Evolutionary conservation across 2,797 vertebrate species (phyloP).

Genomic region (Pogonophryne albipinna): DNA sequence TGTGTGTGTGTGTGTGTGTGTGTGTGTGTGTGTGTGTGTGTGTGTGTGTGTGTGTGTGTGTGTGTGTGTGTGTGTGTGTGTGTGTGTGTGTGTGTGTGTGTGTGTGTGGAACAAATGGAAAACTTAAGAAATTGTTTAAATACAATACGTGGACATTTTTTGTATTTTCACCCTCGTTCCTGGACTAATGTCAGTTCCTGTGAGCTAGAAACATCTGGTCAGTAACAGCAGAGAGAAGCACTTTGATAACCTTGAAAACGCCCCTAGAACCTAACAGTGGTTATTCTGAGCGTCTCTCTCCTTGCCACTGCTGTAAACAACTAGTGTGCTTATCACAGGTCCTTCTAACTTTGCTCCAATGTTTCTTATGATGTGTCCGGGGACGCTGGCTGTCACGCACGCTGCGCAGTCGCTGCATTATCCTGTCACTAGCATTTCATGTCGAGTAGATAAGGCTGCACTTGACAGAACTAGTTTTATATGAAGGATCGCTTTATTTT

Average conservation of each 20-base stretch:
- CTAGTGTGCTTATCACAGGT: slow-evolving; percentile 50
- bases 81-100: no score
- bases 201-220: slow-evolving; percentile 22
- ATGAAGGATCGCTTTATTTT: slow-evolving; percentile 65
- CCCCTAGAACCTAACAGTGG: not conserved
- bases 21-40: no score
- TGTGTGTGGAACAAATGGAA: no score
- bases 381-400: slow-evolving; percentile 22
- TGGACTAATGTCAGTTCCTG: slow-evolving; percentile 7
- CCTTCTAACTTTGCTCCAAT: slow-evolving; percentile 18
- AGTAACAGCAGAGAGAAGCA: slow-evolving; percentile 4
- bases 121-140: no score
- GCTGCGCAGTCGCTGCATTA: slow-evolving; percentile 48
- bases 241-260: slow-evolving; percentile 23
- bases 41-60: no score
- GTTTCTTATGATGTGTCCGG: slow-evolving; percentile 40
- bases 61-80: no score
- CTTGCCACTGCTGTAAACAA: slow-evolving; percentile 34
- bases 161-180: not conserved
- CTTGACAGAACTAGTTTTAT: slow-evolving; percentile 70
- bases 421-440: slow-evolving; percentile 49
- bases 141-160: not conserved
- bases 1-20: no score
- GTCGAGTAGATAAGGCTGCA: slow-evolving; percentile 50
- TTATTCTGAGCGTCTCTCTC: slow-evolving; percentile 15